These are phyloP conservation scores for Apostichopus californicus DNA, from an alignment of 35 echinoderm and acorn worm genomes.

Conservation along the genomic window DNA sequence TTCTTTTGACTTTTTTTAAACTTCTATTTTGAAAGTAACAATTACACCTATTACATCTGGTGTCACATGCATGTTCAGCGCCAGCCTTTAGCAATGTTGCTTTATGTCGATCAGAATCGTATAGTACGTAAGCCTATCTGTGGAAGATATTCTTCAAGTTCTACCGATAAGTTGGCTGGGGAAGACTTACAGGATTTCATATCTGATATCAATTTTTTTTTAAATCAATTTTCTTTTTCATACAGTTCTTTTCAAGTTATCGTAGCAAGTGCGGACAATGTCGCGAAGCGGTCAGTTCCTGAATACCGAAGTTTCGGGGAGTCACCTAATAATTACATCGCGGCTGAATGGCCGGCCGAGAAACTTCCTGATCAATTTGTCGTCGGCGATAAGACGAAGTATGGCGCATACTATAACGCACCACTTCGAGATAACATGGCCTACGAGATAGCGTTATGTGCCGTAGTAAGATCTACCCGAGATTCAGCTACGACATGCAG, in stretches of 20 bases:
- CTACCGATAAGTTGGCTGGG: no score
- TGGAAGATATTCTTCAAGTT: no score
- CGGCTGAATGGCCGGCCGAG: slow-evolving; percentile 54
- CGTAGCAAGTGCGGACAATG: neutral
- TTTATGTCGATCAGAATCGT: no score
- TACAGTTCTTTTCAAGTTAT: slow-evolving; percentile 14
- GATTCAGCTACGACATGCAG: slow-evolving; percentile 10
- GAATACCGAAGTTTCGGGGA: slow-evolving; percentile 7
- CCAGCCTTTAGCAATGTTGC: no score
- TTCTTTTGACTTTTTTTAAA: no score
- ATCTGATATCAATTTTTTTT: no score
- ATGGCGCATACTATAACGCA: slow-evolving; percentile 74
- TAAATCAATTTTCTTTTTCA: neutral
- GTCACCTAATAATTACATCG: slow-evolving; percentile 58
- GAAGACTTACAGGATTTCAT: no score
- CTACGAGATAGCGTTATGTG: slow-evolving; percentile 64
- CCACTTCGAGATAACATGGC: slow-evolving; percentile 54
- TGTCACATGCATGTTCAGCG: no score
- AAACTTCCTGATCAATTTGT: slow-evolving; percentile 48
- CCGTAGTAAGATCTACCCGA: slow-evolving; percentile 32
- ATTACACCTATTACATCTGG: no score
- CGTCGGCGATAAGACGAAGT: slow-evolving; percentile 68
- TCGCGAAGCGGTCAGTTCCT: neutral
- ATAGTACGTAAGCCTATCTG: no score
- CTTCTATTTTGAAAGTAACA: no score